These are phyloP conservation scores for Sialis lutaria DNA, from an alignment of 2,888 invertebrate genomes.

Conservation along the genomic window DNA sequence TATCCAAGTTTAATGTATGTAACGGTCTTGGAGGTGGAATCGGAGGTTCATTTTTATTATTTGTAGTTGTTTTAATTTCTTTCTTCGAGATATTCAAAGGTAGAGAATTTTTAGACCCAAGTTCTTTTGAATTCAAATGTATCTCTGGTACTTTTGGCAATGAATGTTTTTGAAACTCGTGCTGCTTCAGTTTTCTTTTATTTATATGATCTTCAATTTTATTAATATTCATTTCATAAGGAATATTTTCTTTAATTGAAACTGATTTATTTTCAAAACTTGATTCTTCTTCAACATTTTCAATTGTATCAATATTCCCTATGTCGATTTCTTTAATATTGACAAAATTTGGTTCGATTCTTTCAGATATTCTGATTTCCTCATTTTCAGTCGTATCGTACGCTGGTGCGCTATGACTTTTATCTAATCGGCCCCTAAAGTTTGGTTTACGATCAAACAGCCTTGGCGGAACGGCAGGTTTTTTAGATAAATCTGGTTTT, in stretches of 20 bases:
- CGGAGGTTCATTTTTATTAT: conserved; percentile 12
- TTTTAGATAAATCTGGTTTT: conserved; percentile 16
- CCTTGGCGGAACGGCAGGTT: conserved; percentile 21
- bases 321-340: neutral
- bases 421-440: conserved; percentile 45
- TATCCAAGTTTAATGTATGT: conserved; percentile 4
- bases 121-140: no score
- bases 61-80: no score
- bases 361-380: conserved; percentile 3
- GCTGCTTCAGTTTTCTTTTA: no score
- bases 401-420: conserved; percentile 68
- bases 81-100: no score
- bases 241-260: neutral
- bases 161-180: no score
- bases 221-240: no score
- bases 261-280: neutral
- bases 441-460: conserved; percentile 16
- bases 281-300: neutral
- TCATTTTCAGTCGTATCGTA: conserved; percentile 36
- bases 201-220: no score
- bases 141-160: no score
- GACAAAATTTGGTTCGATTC: neutral
- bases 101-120: no score
- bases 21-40: conserved; percentile 19
- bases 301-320: neutral